Percentiles rank a stretch among this genome's conserved stretches.
Evolutionary conservation across 2,797 vertebrate species (phyloP).

Genomic region (Phylloscopus collybita): DNA sequence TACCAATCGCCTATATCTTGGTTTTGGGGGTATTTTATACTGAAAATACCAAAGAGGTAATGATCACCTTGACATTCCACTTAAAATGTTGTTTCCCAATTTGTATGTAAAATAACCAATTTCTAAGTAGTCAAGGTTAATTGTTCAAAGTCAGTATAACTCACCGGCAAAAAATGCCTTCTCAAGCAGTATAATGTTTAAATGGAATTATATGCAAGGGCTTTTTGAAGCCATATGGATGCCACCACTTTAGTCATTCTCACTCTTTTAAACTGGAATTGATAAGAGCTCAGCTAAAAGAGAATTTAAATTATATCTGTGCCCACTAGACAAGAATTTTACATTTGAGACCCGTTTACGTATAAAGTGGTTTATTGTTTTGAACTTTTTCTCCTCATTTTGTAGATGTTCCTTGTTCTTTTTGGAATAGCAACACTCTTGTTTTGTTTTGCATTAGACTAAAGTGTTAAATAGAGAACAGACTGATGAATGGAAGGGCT

Average conservation of each 20-base stretch:
- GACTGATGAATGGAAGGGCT: constrained; percentile 99
- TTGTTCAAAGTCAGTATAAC: background rate
- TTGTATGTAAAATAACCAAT: background rate
- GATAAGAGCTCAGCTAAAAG: background rate
- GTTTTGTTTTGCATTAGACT: constrained; percentile 81
- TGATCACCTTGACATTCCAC: background rate
- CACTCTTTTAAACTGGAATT: background rate
- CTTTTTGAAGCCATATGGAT: background rate
- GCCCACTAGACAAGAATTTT: background rate
- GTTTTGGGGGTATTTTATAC: constrained; percentile 95
- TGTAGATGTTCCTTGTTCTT: constrained; percentile 46
- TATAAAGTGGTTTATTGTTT: constrained; percentile 9
- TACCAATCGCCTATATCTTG: constrained; percentile 94
- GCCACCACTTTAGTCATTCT: background rate
- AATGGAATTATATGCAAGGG: background rate
- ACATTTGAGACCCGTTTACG: background rate
- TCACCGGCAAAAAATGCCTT: background rate
- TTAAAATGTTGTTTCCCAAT: background rate
- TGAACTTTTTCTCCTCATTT: constrained; percentile 54
- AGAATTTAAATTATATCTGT: background rate
- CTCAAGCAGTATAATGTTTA: background rate
- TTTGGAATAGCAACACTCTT: constrained; percentile 62
- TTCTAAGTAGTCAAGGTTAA: background rate
- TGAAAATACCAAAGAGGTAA: constrained; percentile 96
- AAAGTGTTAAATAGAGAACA: constrained; percentile 97